Percentiles rank a stretch among this genome's conserved stretches.
These are phyloP conservation scores for Rhogogaster chlorosoma DNA, from an alignment of 2,888 invertebrate species.

Conservation along the genomic window DNA sequence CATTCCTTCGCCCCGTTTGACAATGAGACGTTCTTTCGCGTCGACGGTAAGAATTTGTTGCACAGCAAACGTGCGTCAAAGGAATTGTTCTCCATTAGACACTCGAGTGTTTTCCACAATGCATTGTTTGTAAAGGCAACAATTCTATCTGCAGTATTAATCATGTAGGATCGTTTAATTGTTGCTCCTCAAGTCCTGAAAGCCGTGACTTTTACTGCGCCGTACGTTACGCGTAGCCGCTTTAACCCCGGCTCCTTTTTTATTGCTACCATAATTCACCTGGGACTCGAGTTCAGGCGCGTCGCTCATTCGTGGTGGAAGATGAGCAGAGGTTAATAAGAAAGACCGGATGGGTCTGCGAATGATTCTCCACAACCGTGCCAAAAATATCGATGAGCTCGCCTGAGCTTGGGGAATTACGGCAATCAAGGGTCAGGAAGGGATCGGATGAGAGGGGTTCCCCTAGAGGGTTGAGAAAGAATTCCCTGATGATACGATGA, in stretches of 20 bases:
- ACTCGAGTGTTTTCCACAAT: neutral
- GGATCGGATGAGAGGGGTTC: conserved; percentile 6
- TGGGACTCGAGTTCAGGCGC: conserved; percentile 15
- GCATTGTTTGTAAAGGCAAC: conserved; percentile 7
- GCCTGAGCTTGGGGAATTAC: conserved; percentile 24
- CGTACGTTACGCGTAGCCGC: neutral
- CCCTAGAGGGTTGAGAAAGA: neutral
- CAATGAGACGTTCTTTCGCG: neutral
- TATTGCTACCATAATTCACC: conserved; percentile 16
- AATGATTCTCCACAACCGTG: conserved; percentile 21
- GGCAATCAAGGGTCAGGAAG: conserved; percentile 42
- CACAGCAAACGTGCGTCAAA: neutral
- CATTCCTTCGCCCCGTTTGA: neutral
- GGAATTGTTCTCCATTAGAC: conserved; percentile 23
- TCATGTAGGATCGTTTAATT: conserved; percentile 29
- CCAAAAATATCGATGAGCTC: conserved; percentile 31
- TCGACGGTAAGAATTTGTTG: conserved; percentile 2
- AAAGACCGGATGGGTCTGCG: conserved; percentile 10
- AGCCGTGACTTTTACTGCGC: neutral
- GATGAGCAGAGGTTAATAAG: conserved; percentile 27
- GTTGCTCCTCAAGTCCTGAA: neutral
- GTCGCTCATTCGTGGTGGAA: neutral
- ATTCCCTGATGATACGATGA: neutral
- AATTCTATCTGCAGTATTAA: conserved; percentile 26
- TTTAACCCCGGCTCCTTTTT: conserved; percentile 5